Evolutionary conservation across 92 coral and sea anemone genomes (phyloP), one percentile per base, ranked within the genome.

Genomic region (Isaurus tuberculatus): DNA sequence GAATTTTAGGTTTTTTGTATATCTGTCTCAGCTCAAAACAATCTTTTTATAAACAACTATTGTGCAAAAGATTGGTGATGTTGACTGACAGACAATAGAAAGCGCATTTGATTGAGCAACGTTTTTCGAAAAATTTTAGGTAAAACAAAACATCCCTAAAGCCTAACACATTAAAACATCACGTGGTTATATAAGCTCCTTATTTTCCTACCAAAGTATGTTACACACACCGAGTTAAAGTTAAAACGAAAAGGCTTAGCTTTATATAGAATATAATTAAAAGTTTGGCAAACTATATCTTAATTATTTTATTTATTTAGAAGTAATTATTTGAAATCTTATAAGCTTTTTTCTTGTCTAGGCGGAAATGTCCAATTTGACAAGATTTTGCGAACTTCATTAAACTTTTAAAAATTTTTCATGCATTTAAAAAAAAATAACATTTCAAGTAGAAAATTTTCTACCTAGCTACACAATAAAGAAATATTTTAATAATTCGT

Each of bases 401-500:
- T 51, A 74, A 74, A 51, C 19, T 49, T 49, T 74, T 63, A 74
- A 49, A 49, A 17, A 70, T 19, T 44, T 70, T 36, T 51, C 48
- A 6, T 29, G 33, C 27, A 49, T 33, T 31, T 5, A n/a, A 55
- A 55, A 51, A 49, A 46, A 51, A 65, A 15, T 28, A 28, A 20
- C 51, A 74, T 51, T 65, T 29, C 8, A 17, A 30, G 28, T 46
- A 6, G 46, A 30, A 44, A n/a, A 1, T 19, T 55, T 55, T n/a
- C 63, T n/a, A 22, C 22, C 26, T 19, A 14, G 20, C 2, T 20
- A 20, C 9, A 55, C 5, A 55, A 2, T 19, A 19, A 8, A 19
- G 1, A 55, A n/a, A 22, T 19, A 55, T 19, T 15, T 55, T 11
- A 55, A 55, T n/a, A 2, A 17, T 3, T 17, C 7, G 5, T 55